These are phyloP conservation scores for Tricholauxania praeusta DNA, from an alignment of 2,888 invertebrate genomes.

Conservation along the genomic window DNA sequence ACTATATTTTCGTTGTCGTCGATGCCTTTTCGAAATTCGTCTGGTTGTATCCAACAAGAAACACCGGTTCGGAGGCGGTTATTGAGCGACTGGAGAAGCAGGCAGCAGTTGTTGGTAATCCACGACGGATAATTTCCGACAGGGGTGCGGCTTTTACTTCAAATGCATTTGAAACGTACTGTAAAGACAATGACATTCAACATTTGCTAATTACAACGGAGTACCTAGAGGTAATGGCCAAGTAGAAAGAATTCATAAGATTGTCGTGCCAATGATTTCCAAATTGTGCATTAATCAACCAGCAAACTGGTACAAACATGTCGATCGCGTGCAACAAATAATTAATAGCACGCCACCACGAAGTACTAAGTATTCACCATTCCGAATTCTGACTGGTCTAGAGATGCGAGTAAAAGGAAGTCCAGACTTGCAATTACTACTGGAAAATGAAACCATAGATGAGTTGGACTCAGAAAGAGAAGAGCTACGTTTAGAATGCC, in stretches of 20 bases:
- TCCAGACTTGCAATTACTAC: too few relatives aligned
- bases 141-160: conserved; percentile 62
- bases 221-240: conserved; percentile 60
- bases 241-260: conserved; percentile 56
- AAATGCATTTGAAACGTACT: conserved; percentile 56
- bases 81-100: background rate
- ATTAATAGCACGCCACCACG: conserved; percentile 34
- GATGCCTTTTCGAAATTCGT: too few relatives aligned
- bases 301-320: conserved; percentile 53
- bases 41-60: too few relatives aligned
- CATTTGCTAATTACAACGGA: conserved; percentile 56
- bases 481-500: too few relatives aligned
- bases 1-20: too few relatives aligned
- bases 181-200: conserved; percentile 49
- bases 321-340: conserved; percentile 37
- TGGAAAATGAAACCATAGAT: too few relatives aligned
- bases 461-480: too few relatives aligned
- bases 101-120: conserved; percentile 37
- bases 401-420: conserved; percentile 20
- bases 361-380: conserved; percentile 33
- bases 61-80: too few relatives aligned
- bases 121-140: conserved; percentile 57
- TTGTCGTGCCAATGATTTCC: conserved; percentile 56
- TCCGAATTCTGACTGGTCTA: conserved; percentile 23
- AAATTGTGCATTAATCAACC: conserved; percentile 58